A percentile compares a stretch with the other conserved stretches of the same genome.
Evolutionary conservation across 2,113 vertebrate species (phyloP).

Genomic region (Pelusios castaneus): DNA sequence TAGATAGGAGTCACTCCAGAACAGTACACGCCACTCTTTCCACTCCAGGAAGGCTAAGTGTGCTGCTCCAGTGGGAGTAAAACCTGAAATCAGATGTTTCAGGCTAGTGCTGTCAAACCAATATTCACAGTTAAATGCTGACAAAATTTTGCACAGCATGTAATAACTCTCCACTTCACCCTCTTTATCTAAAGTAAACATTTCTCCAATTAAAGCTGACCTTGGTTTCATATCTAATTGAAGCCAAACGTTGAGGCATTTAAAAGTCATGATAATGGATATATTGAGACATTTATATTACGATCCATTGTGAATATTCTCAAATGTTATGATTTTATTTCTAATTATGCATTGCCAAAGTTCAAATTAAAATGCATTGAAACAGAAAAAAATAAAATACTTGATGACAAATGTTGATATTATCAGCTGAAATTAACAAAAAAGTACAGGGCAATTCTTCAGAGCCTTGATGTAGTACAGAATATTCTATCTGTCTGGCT

Average conservation of each 20-base stretch:
- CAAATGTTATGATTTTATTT: neutral
- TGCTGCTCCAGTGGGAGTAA: slow-evolving; percentile 2
- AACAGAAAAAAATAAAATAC: slow-evolving; percentile 21
- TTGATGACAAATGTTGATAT: neutral
- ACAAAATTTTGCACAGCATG: slow-evolving; percentile 32
- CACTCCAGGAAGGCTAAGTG: neutral
- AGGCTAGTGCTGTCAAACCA: neutral
- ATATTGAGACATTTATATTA: neutral
- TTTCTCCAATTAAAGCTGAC: slow-evolving; percentile 56
- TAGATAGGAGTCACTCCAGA: slow-evolving; percentile 20
- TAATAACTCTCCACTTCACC: slow-evolving; percentile 43
- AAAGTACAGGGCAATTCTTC: neutral
- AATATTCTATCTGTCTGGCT: neutral
- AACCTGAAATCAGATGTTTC: slow-evolving; percentile 30
- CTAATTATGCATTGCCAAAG: neutral
- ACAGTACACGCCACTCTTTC: slow-evolving; percentile 13
- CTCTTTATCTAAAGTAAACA: slow-evolving; percentile 64
- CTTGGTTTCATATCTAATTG: neutral
- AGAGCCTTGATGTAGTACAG: neutral
- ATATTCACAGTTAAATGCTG: neutral
- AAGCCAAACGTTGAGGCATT: neutral
- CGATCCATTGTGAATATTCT: slow-evolving; percentile 8
- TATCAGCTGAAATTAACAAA: slow-evolving; percentile 29
- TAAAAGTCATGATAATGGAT: neutral
- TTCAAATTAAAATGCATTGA: slow-evolving; percentile 13